Percentiles rank a stretch among this genome's conserved stretches.
phyloP scores from a whole-genome alignment of 35 echinoderm and acorn worm species.

The Acanthaster planci region DNA sequence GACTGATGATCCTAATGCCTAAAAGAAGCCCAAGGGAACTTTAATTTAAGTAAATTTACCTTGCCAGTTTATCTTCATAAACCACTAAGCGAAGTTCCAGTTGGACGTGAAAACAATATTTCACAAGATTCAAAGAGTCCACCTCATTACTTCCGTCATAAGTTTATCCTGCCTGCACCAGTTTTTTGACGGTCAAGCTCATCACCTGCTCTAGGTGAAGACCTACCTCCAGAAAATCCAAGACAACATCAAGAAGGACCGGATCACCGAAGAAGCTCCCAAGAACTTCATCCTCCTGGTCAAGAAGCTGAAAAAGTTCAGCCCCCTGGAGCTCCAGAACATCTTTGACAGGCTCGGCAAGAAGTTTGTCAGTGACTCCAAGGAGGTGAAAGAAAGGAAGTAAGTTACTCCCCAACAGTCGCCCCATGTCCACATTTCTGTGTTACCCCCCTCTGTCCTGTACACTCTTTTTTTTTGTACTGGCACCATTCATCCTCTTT shows the following conservation, averaged over 20 bases:
- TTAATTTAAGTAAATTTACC: too few species aligned
- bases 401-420: not conserved
- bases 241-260: not conserved
- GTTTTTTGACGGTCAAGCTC: too few species aligned
- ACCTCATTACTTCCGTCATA: too few species aligned
- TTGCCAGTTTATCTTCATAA: too few species aligned
- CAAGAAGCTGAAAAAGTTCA: constrained; percentile 26
- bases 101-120: not conserved
- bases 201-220: not conserved
- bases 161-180: too few species aligned
- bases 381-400: constrained; percentile 43
- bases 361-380: constrained; percentile 1
- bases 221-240: not conserved
- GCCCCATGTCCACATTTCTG: not conserved
- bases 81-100: too few species aligned
- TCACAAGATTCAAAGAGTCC: too few species aligned
- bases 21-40: too few species aligned
- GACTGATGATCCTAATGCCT: not conserved
- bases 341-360: constrained; percentile 26
- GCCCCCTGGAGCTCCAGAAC: not conserved
- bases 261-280: constrained; percentile 35
- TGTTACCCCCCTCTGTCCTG: not conserved
- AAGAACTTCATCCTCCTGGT: constrained; percentile 19
- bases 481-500: too few species aligned
- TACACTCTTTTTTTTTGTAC: too few species aligned